Evolutionary conservation across 2,888 invertebrate genomes (phyloP).

Genomic region (Leptinotarsa rubiginosa): DNA sequence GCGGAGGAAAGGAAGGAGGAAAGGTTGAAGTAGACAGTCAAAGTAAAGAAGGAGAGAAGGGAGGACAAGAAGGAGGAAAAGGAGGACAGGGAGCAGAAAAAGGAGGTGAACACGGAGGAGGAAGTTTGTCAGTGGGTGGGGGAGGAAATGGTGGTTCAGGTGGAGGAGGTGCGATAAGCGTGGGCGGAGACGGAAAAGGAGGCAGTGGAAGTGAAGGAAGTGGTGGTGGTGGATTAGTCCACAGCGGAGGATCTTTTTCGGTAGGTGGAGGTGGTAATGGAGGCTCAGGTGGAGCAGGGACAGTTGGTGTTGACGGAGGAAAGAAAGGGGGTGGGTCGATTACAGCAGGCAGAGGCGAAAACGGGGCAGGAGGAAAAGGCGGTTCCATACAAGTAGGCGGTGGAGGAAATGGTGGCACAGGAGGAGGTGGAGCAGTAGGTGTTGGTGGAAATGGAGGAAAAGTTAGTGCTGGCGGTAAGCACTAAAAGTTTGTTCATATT

Average conservation of each 20-base stretch:
- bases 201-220: slow-evolving; percentile 9
- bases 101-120: slow-evolving; percentile 9
- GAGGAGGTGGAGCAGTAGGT: slow-evolving; percentile 25
- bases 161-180: slow-evolving; percentile 14
- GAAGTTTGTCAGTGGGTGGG: slow-evolving; percentile 6
- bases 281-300: slow-evolving; percentile 6
- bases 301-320: slow-evolving; percentile 18
- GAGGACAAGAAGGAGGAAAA: slow-evolving; percentile 16
- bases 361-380: neutral
- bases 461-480: neutral
- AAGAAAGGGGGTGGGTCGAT: neutral
- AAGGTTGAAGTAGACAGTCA: neutral
- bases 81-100: slow-evolving; percentile 8
- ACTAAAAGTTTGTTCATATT: too few species aligned
- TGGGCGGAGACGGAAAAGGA: slow-evolving; percentile 14
- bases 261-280: slow-evolving; percentile 13
- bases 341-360: too few species aligned
- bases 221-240: neutral
- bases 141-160: slow-evolving; percentile 24
- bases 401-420: slow-evolving; percentile 17
- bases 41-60: neutral
- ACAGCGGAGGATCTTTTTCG: too few species aligned
- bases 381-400: neutral
- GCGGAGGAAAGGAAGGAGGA: neutral
- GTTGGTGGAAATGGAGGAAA: slow-evolving; percentile 14